phyloP scores from a whole-genome alignment of 2,888 invertebrate species.

The Metopia argyrocephala region DNA sequence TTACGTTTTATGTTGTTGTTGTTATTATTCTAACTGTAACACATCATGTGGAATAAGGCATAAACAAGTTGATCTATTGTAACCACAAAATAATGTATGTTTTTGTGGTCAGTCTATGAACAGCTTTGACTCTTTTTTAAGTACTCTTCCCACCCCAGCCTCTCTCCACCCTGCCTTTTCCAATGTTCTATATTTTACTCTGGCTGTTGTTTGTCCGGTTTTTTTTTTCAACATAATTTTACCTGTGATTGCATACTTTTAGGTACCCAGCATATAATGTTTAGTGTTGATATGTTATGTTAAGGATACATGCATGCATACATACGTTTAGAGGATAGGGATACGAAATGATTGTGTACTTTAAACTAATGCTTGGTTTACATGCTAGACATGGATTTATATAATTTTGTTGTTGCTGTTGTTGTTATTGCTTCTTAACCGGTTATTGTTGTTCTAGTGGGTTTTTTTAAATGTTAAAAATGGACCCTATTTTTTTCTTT shows the following conservation, averaged over 20 bases:
- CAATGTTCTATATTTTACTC: not conserved
- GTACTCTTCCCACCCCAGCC: not conserved
- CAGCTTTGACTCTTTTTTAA: slow-evolving; percentile 28
- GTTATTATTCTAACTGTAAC: slow-evolving; percentile 3
- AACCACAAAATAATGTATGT: slow-evolving; percentile 61
- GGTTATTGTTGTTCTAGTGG: not conserved
- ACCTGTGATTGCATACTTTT: slow-evolving; percentile 42
- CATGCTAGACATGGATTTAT: slow-evolving; percentile 39
- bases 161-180: not conserved
- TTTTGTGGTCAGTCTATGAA: slow-evolving; percentile 47
- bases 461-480: not conserved
- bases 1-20: not conserved
- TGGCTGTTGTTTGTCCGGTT: not conserved
- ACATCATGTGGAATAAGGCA: slow-evolving; percentile 53
- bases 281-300: slow-evolving; percentile 2
- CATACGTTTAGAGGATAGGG: too few relatives aligned
- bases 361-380: slow-evolving; percentile 46
- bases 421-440: not conserved
- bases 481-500: not conserved
- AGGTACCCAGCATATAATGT: too few relatives aligned
- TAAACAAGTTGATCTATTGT: slow-evolving; percentile 61
- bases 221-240: not conserved
- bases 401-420: not conserved
- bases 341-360: slow-evolving; percentile 12
- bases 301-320: too few relatives aligned